Base-by-base conservation (phyloP, 1,140 invertebrate species). In the Antheraea pernyi region DNA sequence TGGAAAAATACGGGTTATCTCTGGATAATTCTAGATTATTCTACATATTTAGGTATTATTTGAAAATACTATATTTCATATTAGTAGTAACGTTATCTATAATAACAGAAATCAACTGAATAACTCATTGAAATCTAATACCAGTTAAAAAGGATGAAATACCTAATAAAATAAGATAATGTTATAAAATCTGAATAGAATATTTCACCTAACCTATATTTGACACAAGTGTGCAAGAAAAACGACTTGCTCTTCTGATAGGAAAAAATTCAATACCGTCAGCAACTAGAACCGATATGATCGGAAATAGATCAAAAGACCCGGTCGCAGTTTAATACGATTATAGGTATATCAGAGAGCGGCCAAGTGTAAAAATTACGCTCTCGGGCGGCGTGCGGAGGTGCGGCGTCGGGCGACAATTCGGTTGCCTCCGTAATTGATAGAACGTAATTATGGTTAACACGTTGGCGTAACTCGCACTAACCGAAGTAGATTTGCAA, bases 351-450 rank as follows among this genome's bases (percentile, higher is more conserved):
- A 53, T 48, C 39, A 42, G 64, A 42, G 42, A 42, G 39, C 39
- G 39, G 10, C 64, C 19, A 16, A 65, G 64, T 65, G 39, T 65
- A 42, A 65, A 65, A 65, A 65, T 18, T 65, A 42, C 64, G 64
- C 19, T 22, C 64, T n/a, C 11, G 39, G 64, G 18, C n/a, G 30
- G 48, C 67, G 11, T 66, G 16, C 16, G 1, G 46, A 53, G 46
- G 46, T 16, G 46, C 46, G 46, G 46, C 46, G 46, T 16, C 5
- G 16, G 10, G 16, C 46, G 46, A 53, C 46, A 53, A 53, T 53
- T 53, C 46, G 11, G 46, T 53, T 53, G 46, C 46, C 46, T 53
- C 46, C 46, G 46, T 53, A 53, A 53, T 53, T 53, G 46, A 53
- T 53, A 53, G 46, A 53, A 53, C 46, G 46, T n/a, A 53, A 53